phyloP scores from a whole-genome alignment of 2,888 invertebrate species.

The Luffia ferchaultella region DNA sequence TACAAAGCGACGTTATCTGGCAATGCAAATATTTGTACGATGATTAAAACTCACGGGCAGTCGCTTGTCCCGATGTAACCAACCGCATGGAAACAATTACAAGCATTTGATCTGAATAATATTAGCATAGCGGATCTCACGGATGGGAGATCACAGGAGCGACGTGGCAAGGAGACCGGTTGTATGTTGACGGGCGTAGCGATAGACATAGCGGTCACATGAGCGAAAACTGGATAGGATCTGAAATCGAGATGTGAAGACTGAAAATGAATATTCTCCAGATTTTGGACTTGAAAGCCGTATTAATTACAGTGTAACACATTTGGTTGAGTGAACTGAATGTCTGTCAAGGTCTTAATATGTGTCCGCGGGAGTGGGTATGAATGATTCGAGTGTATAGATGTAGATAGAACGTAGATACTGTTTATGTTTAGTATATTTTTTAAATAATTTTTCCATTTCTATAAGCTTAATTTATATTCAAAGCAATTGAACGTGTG shows the following conservation, averaged over 20 bases:
- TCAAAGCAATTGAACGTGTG: too few species aligned
- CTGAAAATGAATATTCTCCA: constrained; percentile 2
- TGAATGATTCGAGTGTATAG: too few species aligned
- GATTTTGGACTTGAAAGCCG: constrained; percentile 14
- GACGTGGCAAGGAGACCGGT: constrained; percentile 9
- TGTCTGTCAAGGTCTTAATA: too few species aligned
- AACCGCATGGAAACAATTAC: constrained; percentile 41
- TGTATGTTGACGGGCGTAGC: constrained; percentile 4
- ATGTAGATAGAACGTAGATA: too few species aligned
- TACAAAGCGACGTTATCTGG: constrained; percentile 1
- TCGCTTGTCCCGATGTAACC: constrained; percentile 36
- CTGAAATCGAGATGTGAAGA: too few species aligned
- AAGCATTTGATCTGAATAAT: constrained; percentile 44
- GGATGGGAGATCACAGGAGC: constrained; percentile 46
- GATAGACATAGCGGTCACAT: neutral
- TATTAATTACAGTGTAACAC: too few species aligned
- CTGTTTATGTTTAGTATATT: too few species aligned
- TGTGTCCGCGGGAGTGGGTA: too few species aligned
- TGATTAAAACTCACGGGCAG: constrained; percentile 56
- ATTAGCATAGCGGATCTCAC: constrained; percentile 48
- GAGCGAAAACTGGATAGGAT: neutral
- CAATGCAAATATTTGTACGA: constrained; percentile 49
- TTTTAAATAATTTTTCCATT: too few species aligned
- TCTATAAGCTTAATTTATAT: too few species aligned
- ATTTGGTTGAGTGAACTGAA: too few species aligned